Evolutionary conservation across 2,113 vertebrate species (phyloP).

Genomic region (Saccopteryx bilineata): DNA sequence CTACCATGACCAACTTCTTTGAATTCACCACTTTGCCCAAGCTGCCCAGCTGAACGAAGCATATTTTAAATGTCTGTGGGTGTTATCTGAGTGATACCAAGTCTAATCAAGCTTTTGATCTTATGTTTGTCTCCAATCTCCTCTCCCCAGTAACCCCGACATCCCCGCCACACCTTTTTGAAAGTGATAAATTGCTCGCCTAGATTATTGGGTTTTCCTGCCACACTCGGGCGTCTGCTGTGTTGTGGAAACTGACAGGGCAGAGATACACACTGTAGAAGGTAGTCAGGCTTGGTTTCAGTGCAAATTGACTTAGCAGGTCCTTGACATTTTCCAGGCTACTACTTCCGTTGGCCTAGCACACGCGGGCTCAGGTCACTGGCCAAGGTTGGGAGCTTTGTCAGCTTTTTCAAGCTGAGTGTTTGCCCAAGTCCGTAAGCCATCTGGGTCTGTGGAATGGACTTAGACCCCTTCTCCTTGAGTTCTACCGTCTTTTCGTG

Average conservation of each 20-base stretch:
- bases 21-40: not conserved
- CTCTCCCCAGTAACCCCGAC: not conserved
- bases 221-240: not conserved
- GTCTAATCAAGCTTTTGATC: slow-evolving; percentile 21
- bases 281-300: not conserved
- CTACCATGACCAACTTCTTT: not conserved
- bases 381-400: not conserved
- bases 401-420: not conserved
- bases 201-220: slow-evolving; percentile 3
- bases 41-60: not conserved
- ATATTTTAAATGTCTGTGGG: not conserved
- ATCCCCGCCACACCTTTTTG: not conserved
- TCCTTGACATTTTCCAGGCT: slow-evolving; percentile 33
- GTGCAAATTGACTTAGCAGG: not conserved
- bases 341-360: not conserved
- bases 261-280: not conserved
- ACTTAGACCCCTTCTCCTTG: not conserved
- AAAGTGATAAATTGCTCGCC: not conserved
- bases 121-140: not conserved
- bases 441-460: not conserved
- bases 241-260: not conserved
- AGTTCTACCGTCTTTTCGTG: slow-evolving; percentile 25
- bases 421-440: slow-evolving; percentile 38
- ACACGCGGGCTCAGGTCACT: not conserved
- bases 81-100: not conserved